Evolutionary conservation across 2,113 vertebrate genomes (phyloP).

Genomic region (Corynorhinus townsendii): DNA sequence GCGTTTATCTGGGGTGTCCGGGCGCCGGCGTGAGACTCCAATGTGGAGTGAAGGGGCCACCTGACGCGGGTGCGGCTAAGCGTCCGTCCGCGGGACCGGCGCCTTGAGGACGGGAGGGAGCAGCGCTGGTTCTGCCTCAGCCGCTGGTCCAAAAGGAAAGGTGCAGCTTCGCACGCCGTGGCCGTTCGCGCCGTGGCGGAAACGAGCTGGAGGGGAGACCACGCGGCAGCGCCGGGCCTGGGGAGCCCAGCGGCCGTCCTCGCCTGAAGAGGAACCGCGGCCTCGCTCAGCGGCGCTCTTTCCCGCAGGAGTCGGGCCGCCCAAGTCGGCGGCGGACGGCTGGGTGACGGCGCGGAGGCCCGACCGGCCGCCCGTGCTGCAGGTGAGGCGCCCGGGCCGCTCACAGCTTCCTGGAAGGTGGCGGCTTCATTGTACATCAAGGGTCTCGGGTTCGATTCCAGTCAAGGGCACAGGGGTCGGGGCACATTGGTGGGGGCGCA

Average conservation of each 20-base stretch:
- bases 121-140: background rate
- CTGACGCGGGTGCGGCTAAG: fast-evolving
- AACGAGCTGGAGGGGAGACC: background rate
- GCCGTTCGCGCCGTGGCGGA: background rate
- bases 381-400: slow-evolving; percentile 66
- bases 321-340: slow-evolving; percentile 84
- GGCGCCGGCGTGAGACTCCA: background rate
- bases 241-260: too few species aligned
- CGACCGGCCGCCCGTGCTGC: slow-evolving; percentile 83
- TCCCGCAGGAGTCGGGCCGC: slow-evolving; percentile 77
- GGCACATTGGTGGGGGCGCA: too few species aligned
- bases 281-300: fast-evolving
- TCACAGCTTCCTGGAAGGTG: background rate
- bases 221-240: too few species aligned
- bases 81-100: fast-evolving
- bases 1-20: background rate
- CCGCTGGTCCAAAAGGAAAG: background rate
- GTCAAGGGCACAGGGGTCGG: too few species aligned
- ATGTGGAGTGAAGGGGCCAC: fast-evolving
- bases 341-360: slow-evolving; percentile 87
- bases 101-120: background rate
- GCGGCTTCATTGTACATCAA: background rate
- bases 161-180: background rate
- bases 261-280: too few species aligned
- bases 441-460: too few species aligned